Conservation (phyloP, 2,797 vertebrate species). For the Bufotes viridis region DNA sequence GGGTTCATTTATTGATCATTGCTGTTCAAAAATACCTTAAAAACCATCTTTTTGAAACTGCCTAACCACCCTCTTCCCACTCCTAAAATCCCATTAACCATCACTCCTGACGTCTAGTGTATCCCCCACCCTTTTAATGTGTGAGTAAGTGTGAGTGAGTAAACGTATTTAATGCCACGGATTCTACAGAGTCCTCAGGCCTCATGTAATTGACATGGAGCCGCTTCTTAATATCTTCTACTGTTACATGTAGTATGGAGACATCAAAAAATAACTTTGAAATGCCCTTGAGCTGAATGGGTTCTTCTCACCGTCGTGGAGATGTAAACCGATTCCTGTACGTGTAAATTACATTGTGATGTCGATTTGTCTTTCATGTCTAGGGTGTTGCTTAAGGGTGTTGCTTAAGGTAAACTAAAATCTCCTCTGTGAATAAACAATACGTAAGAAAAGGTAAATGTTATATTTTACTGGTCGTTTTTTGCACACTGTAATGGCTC, state of each 20-base stretch:
- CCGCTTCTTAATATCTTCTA: neutral
- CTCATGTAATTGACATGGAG: neutral
- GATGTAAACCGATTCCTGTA: constrained; percentile 17
- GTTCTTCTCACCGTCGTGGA: neutral
- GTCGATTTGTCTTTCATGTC: constrained; percentile 14
- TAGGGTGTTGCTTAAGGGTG: constrained; percentile 3
- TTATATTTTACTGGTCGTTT: neutral
- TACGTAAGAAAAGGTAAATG: constrained; percentile 12
- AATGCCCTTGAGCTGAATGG: neutral
- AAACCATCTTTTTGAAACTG: too few relatives aligned
- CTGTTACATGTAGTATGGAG: neutral
- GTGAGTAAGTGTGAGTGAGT: neutral
- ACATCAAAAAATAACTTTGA: neutral
- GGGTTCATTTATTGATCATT: too few relatives aligned
- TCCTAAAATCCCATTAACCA: too few relatives aligned
- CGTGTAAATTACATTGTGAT: constrained; percentile 15
- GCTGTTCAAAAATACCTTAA: too few relatives aligned
- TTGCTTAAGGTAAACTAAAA: constrained; percentile 17
- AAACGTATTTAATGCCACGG: neutral
- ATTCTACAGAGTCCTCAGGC: neutral
- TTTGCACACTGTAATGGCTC: neutral
- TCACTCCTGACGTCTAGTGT: neutral
- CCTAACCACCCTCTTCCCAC: too few relatives aligned
- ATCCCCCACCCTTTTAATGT: neutral
- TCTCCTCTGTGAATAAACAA: neutral